Conservation (phyloP, 2,888 invertebrate species). For the Hemistola chrysoprasaria region DNA sequence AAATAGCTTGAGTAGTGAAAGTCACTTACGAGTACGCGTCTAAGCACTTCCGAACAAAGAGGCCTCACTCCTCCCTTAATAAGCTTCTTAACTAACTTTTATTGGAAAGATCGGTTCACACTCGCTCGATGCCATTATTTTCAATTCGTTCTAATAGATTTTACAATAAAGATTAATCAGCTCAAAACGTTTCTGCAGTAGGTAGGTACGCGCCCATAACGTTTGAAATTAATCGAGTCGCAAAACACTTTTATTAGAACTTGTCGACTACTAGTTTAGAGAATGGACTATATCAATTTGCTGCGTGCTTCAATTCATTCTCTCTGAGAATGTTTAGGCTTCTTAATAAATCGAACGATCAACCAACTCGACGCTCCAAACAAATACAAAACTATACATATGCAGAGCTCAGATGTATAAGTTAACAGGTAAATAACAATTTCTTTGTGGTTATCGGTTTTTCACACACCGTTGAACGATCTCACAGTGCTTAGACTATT, state of each 20-base stretch:
- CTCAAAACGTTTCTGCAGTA: slow-evolving; percentile 31
- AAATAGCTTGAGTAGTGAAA: slow-evolving; percentile 64
- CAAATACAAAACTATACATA: slow-evolving; percentile 42
- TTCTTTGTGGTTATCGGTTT: slow-evolving; percentile 38
- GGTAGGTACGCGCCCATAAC: slow-evolving; percentile 25
- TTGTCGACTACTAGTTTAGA: slow-evolving; percentile 9
- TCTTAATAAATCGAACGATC: slow-evolving; percentile 42
- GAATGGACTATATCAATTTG: slow-evolving; percentile 18
- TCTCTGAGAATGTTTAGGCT: slow-evolving; percentile 15
- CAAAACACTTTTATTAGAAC: slow-evolving; percentile 21
- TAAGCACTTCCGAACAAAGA: slow-evolving; percentile 31
- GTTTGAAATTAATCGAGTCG: slow-evolving; percentile 27
- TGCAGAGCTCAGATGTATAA: too few species aligned
- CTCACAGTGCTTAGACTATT: slow-evolving; percentile 65
- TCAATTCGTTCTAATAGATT: slow-evolving; percentile 47
- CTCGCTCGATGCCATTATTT: slow-evolving; percentile 33
- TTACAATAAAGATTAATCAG: slow-evolving; percentile 43
- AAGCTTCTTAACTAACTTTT: slow-evolving; percentile 33
- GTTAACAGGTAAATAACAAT: too few species aligned
- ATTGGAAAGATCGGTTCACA: slow-evolving; percentile 33
- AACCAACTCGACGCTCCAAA: slow-evolving; percentile 50
- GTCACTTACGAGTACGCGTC: slow-evolving; percentile 36
- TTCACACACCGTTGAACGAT: slow-evolving; percentile 60
- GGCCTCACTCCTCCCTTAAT: slow-evolving; percentile 26
- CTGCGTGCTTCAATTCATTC: slow-evolving; percentile 22